These are phyloP conservation scores for Phalera bucephala DNA, from an alignment of 2,888 invertebrate genomes.

Conservation along the genomic window DNA sequence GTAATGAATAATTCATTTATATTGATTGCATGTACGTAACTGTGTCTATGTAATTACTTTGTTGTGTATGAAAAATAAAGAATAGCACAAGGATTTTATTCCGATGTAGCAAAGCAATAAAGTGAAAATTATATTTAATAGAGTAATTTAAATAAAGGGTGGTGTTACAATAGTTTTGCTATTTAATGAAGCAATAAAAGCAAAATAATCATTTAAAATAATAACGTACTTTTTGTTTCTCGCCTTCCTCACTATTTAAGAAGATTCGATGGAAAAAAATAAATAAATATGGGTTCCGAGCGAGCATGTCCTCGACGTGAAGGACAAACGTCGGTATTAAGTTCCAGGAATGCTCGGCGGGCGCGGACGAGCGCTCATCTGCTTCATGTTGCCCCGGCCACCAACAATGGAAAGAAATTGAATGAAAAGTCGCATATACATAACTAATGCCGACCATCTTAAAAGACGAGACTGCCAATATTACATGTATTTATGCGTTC, in stretches of 20 bases:
- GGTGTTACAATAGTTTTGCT: too few species aligned
- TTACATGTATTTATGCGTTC: constrained; percentile 25
- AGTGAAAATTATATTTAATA: too few species aligned
- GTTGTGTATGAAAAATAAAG: background rate
- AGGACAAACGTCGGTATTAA: constrained; percentile 41
- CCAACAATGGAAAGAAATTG: constrained; percentile 44
- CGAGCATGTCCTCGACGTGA: constrained; percentile 42
- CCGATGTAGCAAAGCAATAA: too few species aligned
- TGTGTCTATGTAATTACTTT: constrained; percentile 7
- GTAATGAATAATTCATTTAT: constrained; percentile 23
- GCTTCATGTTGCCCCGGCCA: constrained; percentile 16
- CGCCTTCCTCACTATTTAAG: too few species aligned
- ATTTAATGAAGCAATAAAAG: background rate
- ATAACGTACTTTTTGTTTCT: too few species aligned
- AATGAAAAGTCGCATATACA: constrained; percentile 36
- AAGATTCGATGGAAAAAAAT: constrained; percentile 16
- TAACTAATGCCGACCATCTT: background rate
- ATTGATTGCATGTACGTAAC: constrained; percentile 26
- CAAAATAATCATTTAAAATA: too few species aligned
- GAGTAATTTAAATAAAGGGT: too few species aligned
- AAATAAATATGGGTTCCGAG: constrained; percentile 22
- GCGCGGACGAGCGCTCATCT: constrained; percentile 13
- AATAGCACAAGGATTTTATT: too few species aligned
- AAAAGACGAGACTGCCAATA: constrained; percentile 12
- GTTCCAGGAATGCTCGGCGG: constrained; percentile 43